Conservation (phyloP, 2,888 invertebrate genomes). For the Tolmerus cingulatus region DNA sequence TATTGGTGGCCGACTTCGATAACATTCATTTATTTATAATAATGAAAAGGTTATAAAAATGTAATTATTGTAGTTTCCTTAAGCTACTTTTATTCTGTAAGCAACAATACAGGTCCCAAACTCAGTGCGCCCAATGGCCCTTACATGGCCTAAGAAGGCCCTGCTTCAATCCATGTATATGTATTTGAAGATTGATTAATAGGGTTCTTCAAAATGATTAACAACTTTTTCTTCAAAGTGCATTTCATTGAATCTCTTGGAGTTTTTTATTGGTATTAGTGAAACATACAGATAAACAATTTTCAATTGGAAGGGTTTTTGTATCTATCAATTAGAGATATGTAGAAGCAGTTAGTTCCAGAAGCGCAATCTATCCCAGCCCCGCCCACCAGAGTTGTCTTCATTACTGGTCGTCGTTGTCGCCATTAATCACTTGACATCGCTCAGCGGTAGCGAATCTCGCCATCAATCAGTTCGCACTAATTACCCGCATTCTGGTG, state of each 20-base stretch:
- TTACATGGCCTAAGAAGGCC: too few species aligned
- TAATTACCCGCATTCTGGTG: conserved; percentile 17
- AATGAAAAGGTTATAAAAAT: too few species aligned
- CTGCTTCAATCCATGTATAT: too few species aligned
- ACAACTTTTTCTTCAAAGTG: not conserved
- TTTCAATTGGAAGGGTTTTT: not conserved
- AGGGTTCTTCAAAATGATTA: not conserved
- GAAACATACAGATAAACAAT: not conserved
- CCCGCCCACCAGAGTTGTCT: not conserved
- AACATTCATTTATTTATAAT: too few species aligned
- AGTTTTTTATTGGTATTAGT: not conserved
- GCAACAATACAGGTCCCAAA: too few species aligned
- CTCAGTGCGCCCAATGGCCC: too few species aligned
- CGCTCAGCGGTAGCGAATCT: not conserved
- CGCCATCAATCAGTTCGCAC: conserved; percentile 28
- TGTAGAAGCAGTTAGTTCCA: not conserved
- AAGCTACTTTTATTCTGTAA: too few species aligned
- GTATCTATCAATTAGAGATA: not conserved
- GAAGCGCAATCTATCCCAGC: not conserved
- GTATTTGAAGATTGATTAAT: too few species aligned
- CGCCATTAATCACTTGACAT: not conserved
- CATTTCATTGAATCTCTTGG: too few species aligned
- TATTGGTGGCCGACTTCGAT: too few species aligned
- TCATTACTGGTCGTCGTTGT: not conserved
- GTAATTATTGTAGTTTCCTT: too few species aligned